Conservation (phyloP, 2,797 vertebrate species). For the Acomys russatus region DNA sequence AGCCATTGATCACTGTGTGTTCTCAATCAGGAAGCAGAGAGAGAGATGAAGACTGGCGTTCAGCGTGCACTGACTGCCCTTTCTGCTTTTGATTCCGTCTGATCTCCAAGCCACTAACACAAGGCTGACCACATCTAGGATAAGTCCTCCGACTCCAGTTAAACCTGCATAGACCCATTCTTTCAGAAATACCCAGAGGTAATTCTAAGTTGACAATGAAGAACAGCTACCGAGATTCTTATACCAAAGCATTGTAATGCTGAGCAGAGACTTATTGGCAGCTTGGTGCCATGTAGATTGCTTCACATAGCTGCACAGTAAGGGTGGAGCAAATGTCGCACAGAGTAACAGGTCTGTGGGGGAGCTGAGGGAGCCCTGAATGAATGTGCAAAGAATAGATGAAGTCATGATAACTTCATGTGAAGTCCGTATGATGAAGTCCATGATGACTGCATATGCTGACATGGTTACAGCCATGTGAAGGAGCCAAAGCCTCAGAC, state of each 20-base stretch:
- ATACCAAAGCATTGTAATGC: accelerated
- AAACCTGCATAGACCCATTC: not conserved
- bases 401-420: not conserved
- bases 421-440: too few species aligned
- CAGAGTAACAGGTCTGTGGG: not conserved
- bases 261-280: not conserved
- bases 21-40: not conserved
- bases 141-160: not conserved
- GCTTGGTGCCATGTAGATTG: too few species aligned
- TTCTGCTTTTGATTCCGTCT: not conserved
- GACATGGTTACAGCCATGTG: not conserved
- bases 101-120: not conserved
- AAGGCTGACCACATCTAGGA: not conserved
- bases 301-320: too few species aligned
- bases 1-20: not conserved
- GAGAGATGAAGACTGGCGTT: not conserved
- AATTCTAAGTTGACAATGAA: not conserved
- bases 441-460: not conserved
- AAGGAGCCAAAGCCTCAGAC: not conserved
- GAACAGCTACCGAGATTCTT: not conserved
- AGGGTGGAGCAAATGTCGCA: too few species aligned
- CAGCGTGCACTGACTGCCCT: not conserved
- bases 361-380: not conserved
- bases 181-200: not conserved
- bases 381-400: not conserved